phyloP scores from a whole-genome alignment of 2,113 vertebrate species.

The Sus scrofa region DNA sequence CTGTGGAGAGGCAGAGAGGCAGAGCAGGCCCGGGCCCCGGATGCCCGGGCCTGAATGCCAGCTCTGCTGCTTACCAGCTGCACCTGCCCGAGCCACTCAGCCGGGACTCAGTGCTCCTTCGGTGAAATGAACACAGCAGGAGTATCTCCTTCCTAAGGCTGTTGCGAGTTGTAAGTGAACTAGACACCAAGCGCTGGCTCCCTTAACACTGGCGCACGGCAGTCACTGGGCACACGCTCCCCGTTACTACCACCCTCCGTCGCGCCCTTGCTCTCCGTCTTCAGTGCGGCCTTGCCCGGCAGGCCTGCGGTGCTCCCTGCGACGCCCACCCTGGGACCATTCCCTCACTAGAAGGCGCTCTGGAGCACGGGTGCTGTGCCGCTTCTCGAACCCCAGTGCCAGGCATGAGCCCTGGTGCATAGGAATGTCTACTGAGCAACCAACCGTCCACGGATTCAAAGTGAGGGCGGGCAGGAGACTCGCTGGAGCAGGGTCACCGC shows the following conservation, averaged over 20 bases:
- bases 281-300: not conserved
- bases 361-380: not conserved
- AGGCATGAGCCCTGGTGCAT: fast-evolving
- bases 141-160: not conserved
- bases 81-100: not conserved
- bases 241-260: not conserved
- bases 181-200: not conserved
- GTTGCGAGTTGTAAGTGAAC: not conserved
- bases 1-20: not conserved
- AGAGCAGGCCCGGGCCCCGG: fast-evolving
- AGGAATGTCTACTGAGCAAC: no score
- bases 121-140: not conserved
- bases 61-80: not conserved
- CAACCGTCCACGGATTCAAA: not conserved
- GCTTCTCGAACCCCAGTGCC: not conserved
- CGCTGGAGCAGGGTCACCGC: not conserved
- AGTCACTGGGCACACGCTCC: not conserved
- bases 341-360: not conserved
- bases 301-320: not conserved
- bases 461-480: no score
- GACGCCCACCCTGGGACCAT: fast-evolving
- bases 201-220: not conserved
- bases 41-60: no score
- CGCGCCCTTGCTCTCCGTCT: not conserved
- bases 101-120: not conserved